Conservation (phyloP, 2,797 vertebrate genomes). For the Dendrocincla fuliginosa region DNA sequence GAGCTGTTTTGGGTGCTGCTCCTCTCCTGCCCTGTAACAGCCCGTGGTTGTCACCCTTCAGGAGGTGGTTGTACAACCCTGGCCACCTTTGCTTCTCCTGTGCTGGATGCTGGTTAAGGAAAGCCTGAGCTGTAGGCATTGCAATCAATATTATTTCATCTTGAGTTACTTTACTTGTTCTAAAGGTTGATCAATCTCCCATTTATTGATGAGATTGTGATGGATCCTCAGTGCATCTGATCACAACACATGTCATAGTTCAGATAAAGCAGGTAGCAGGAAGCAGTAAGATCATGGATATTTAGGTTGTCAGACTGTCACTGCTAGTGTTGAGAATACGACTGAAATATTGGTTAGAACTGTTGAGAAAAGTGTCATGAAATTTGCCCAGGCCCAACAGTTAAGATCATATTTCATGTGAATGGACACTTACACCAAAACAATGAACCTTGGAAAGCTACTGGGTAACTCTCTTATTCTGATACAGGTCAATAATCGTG, state of each 20-base stretch:
- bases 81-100: background rate
- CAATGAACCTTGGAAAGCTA: constrained; percentile 20
- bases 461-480: background rate
- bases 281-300: background rate
- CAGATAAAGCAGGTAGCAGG: background rate
- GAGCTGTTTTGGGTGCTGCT: background rate
- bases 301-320: constrained; percentile 40
- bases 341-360: constrained; percentile 42
- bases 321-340: background rate
- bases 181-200: background rate
- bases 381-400: constrained; percentile 17
- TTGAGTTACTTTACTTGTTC: background rate
- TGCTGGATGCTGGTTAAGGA: background rate
- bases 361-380: constrained; percentile 2
- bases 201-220: background rate
- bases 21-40: background rate
- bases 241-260: background rate
- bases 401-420: background rate
- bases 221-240: background rate
- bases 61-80: background rate
- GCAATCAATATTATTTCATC: background rate
- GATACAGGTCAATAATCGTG: constrained; percentile 34
- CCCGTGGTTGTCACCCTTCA: background rate
- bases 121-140: background rate
- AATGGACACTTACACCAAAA: constrained; percentile 26